phyloP scores from a whole-genome alignment of 2,888 invertebrate genomes.

The Euzophera pinguis region DNA sequence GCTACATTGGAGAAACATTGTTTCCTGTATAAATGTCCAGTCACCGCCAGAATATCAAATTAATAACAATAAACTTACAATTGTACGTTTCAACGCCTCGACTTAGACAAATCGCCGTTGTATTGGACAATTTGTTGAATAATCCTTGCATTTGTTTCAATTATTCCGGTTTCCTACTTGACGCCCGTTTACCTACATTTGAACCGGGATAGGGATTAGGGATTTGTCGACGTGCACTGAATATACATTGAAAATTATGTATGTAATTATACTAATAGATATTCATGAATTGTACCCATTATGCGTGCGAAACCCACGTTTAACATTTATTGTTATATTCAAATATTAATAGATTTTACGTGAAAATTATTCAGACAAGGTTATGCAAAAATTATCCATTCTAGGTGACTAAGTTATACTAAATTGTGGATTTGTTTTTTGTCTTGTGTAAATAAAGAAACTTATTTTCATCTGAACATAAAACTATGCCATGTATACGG shows the following conservation, averaged over 20 bases:
- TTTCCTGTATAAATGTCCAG: conserved; percentile 5
- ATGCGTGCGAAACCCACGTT: conserved; percentile 36
- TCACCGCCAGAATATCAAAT: conserved; percentile 32
- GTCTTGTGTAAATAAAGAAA: too few species aligned
- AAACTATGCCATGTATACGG: too few species aligned
- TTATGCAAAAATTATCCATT: neutral
- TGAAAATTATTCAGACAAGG: neutral
- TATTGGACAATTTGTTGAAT: conserved; percentile 78
- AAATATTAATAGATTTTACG: conserved; percentile 36
- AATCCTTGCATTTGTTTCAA: conserved; percentile 78
- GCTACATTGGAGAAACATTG: too few species aligned
- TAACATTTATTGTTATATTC: conserved; percentile 23
- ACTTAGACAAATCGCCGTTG: conserved; percentile 76
- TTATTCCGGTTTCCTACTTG: conserved; percentile 68
- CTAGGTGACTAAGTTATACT: too few species aligned
- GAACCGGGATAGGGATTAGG: conserved; percentile 48
- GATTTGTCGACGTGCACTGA: conserved; percentile 53
- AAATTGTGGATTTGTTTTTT: neutral
- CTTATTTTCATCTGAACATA: too few species aligned
- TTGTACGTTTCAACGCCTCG: conserved; percentile 53
- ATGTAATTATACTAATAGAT: conserved; percentile 42
- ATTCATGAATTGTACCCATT: conserved; percentile 40
- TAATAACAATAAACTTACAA: conserved; percentile 57
- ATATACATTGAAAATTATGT: conserved; percentile 47
- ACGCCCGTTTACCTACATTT: conserved; percentile 56